Evolutionary conservation across 2,888 invertebrate species (phyloP).

Genomic region (Stomorhina lunata): DNA sequence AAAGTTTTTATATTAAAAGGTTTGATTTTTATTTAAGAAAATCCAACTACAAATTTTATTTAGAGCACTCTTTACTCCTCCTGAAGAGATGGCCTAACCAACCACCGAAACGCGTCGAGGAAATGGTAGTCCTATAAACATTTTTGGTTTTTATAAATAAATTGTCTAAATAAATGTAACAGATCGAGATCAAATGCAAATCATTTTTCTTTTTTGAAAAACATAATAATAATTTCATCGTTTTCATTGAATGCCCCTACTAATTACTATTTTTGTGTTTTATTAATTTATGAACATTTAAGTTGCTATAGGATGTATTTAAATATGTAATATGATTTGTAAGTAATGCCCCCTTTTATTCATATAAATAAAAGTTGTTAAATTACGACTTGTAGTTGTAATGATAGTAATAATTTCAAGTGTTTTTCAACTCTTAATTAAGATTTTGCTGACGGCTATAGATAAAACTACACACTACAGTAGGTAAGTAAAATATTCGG

Average conservation of each 20-base stretch:
- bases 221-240: too few species aligned
- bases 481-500: background rate
- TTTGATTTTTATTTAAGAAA: too few species aligned
- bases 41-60: too few species aligned
- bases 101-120: too few species aligned
- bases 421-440: constrained; percentile 67
- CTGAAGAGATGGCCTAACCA: too few species aligned
- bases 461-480: constrained; percentile 25
- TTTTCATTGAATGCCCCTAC: background rate
- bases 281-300: background rate
- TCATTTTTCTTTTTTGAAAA: too few species aligned
- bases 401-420: constrained; percentile 48
- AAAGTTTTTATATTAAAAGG: too few species aligned
- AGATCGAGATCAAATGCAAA: too few species aligned
- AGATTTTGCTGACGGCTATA: constrained; percentile 51
- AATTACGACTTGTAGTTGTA: constrained; percentile 11
- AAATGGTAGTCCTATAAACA: too few species aligned
- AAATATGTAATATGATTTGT: constrained; percentile 65
- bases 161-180: too few species aligned
- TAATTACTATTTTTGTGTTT: background rate
- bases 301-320: constrained; percentile 36
- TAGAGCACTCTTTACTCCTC: too few species aligned
- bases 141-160: too few species aligned
- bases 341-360: constrained; percentile 46
- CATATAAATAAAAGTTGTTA: background rate